phyloP scores from a whole-genome alignment of 1,140 invertebrate genomes.

The Lordiphosa mommai region DNA sequence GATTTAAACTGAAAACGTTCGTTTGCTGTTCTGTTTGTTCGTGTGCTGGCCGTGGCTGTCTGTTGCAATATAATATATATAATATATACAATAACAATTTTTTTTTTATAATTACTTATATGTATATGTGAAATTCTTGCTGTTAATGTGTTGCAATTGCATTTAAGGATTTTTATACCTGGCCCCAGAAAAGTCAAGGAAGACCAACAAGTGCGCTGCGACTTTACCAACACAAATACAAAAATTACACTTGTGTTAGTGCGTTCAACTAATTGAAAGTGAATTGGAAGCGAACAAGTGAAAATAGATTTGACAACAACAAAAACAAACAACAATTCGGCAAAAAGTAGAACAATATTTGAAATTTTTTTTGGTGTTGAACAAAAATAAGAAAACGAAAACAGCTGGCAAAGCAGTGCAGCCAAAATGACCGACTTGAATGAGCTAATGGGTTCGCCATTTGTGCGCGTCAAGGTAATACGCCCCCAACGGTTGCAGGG shows the following conservation, averaged over 20 bases:
- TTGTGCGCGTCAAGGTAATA: constrained; percentile 78
- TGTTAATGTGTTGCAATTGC: constrained; percentile 10
- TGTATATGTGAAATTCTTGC: constrained; percentile 9
- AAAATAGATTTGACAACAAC: constrained; percentile 54
- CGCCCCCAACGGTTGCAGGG: background rate
- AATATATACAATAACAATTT: background rate
- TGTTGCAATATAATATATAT: constrained; percentile 2
- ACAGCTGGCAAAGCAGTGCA: constrained; percentile 7
- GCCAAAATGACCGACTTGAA: constrained; percentile 72
- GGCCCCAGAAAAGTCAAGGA: constrained; percentile 13
- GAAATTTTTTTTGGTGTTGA: constrained; percentile 38
- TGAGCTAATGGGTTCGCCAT: constrained; percentile 70
- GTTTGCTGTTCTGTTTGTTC: constrained; percentile 19
- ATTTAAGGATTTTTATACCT: background rate
- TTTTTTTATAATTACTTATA: constrained; percentile 6
- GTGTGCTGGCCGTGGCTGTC: constrained; percentile 5
- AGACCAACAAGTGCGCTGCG: constrained; percentile 50
- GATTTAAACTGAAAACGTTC: constrained; percentile 48
- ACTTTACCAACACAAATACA: constrained; percentile 8
- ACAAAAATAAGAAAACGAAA: constrained; percentile 54
- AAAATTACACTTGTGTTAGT: constrained; percentile 3
- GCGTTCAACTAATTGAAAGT: constrained; percentile 58
- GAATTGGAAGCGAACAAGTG: constrained; percentile 49
- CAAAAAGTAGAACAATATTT: constrained; percentile 52
- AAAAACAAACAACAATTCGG: constrained; percentile 7